phyloP scores from a whole-genome alignment of 2,888 invertebrate genomes.

The Dione juno region DNA sequence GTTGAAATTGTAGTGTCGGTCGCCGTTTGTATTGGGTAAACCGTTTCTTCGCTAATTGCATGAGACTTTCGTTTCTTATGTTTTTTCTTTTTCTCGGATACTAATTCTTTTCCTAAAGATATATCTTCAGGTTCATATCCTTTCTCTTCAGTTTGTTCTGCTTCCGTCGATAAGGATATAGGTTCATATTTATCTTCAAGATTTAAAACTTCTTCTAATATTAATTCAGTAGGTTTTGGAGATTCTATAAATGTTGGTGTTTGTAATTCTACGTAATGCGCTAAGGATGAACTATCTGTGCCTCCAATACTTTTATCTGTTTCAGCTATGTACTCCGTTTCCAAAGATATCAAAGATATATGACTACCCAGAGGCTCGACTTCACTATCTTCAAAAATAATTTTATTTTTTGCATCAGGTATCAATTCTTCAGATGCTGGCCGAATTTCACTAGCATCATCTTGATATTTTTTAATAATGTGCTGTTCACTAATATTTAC shows the following conservation, averaged over 20 bases:
- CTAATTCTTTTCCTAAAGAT: conserved; percentile 68
- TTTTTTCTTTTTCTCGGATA: conserved; percentile 78
- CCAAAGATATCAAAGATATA: conserved; percentile 59
- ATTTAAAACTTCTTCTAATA: conserved; percentile 42
- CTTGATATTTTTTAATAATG: conserved; percentile 5
- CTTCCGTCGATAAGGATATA: conserved; percentile 32
- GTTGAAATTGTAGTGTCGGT: conserved; percentile 65
- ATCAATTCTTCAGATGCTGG: conserved; percentile 52
- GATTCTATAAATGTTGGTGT: conserved; percentile 78
- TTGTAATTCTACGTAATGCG: conserved; percentile 73
- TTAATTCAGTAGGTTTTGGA: conserved; percentile 65
- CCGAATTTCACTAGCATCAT: conserved; percentile 48
- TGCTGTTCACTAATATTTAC: conserved; percentile 58
- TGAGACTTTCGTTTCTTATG: conserved; percentile 72
- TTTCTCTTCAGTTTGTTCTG: conserved; percentile 58
- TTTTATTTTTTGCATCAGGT: conserved; percentile 66
- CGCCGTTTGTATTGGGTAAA: conserved; percentile 68
- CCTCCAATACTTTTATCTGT: conserved; percentile 67
- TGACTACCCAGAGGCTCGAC: conserved; percentile 70
- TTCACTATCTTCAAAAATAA: conserved; percentile 25
- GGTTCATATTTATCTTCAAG: conserved; percentile 20
- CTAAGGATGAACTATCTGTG: conserved; percentile 73
- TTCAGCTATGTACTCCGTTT: conserved; percentile 58
- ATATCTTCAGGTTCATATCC: conserved; percentile 90
- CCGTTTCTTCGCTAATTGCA: conserved; percentile 70